Base-by-base conservation (phyloP, 1,140 invertebrate genomes). In the Drosophila sechellia region DNA sequence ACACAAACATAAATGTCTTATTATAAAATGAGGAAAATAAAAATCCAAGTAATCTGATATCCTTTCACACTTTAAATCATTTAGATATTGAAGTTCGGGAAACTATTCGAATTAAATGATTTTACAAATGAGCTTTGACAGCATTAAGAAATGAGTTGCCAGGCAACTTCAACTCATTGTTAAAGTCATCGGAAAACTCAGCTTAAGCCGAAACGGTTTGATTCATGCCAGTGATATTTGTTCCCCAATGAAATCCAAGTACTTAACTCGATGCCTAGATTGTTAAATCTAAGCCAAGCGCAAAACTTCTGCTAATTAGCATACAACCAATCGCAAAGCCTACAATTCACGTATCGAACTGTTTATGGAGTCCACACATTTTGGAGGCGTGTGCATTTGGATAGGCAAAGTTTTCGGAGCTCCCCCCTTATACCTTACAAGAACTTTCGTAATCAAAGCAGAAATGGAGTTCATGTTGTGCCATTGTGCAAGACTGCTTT, bases 291-390 rank as follows among this genome's bases (percentile, higher is more conserved):
- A 45, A 69, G 65, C 31, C 59, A 64, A 64, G 48, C 13, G 42
- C 17, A 56, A 57, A 71, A 71, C 50, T 71, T 71, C 57, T 70
- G 39, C 68, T 71, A 70, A 71, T 71, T 71, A 71, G 69, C 68
- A 42, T 70, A 43, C 17, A 70, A 43, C 50, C 35, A 49, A 27
- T 70, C n/a, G 20, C 43, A 71, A 71, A 71, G 68, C 57, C 70
- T 70, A 5, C 52, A 57, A 40, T 70, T 55, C 65, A 57, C 37
- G 65, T 57, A 71, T 71, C 52, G 52, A 71, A 70, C 66, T 70
- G 35, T 49, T 49, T 70, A 46, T 57, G 43, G 68, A 68, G 25
- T 48, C 8, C 11, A 46, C 43, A 54, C 27, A 55, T 63, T 63
- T 63, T 12, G 42, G 57, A 45, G 31, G 70, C 57, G 58, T 55